phyloP scores from a whole-genome alignment of 2,888 invertebrate species.

The Loripinus fragilis region DNA sequence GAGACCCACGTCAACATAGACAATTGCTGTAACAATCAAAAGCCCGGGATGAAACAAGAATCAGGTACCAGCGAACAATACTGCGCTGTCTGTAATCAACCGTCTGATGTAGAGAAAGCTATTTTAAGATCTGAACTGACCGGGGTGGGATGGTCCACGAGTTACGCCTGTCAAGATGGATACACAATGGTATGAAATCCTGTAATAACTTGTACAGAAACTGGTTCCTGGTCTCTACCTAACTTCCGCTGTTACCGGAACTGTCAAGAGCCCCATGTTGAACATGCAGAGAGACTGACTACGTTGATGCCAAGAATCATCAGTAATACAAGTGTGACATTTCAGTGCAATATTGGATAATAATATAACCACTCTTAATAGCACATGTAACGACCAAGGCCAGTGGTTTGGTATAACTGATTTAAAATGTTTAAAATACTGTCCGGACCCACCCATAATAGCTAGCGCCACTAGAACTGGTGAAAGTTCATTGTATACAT shows the following conservation, averaged over 20 bases:
- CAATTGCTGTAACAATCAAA: too few relatives aligned
- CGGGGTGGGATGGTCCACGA: background rate
- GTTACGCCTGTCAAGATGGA: background rate
- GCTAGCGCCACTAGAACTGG: background rate
- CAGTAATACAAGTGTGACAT: background rate
- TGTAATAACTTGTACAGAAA: background rate
- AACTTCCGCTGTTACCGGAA: background rate
- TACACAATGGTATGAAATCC: background rate
- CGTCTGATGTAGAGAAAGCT: too few relatives aligned
- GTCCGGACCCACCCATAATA: background rate
- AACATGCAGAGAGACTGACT: background rate
- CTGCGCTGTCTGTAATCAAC: too few relatives aligned
- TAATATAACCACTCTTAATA: background rate
- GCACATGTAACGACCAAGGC: background rate
- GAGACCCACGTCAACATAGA: too few relatives aligned
- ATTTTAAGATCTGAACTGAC: too few relatives aligned
- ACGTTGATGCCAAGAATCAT: background rate
- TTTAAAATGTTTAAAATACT: background rate
- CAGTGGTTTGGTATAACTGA: background rate
- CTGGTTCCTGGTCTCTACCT: background rate
- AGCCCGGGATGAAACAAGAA: too few relatives aligned
- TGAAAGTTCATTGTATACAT: background rate
- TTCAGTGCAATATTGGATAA: slow-evolving; percentile 4
- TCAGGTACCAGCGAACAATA: too few relatives aligned
- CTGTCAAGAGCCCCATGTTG: background rate